phyloP scores from a whole-genome alignment of 1,140 invertebrate genomes.

The Calliphora vicina region DNA sequence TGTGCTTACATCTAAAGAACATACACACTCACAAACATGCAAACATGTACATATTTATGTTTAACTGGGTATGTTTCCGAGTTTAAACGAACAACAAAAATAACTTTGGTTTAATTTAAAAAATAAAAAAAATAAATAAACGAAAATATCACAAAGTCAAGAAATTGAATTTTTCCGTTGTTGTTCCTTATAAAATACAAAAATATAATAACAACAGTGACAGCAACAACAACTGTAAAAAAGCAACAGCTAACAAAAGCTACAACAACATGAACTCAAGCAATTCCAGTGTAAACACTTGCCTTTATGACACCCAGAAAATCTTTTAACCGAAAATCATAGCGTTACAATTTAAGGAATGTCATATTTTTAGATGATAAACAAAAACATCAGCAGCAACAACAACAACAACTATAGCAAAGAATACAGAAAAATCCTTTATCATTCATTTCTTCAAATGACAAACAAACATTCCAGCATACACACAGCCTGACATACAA shows the following conservation, averaged over 20 bases:
- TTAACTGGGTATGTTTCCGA: neutral
- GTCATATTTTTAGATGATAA: neutral
- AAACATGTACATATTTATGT: neutral
- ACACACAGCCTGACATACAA: no score
- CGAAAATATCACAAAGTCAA: slow-evolving; percentile 8
- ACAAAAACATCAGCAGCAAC: neutral
- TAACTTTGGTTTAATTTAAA: neutral
- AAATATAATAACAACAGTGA: neutral
- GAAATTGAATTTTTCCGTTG: slow-evolving; percentile 24
- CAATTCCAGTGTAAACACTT: slow-evolving; percentile 8
- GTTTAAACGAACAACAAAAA: neutral
- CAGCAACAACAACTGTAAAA: slow-evolving; percentile 1
- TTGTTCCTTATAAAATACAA: neutral
- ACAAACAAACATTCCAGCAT: no score
- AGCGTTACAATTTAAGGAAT: slow-evolving; percentile 20
- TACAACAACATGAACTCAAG: neutral
- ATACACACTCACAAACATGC: no score
- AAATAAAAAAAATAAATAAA: neutral
- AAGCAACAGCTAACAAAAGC: neutral
- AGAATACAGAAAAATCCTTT: neutral
- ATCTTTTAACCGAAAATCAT: slow-evolving; percentile 15
- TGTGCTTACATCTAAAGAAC: neutral
- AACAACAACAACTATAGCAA: neutral
- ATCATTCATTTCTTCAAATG: neutral
- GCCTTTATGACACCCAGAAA: slow-evolving; percentile 20